These are phyloP conservation scores for Esox lucius DNA, from an alignment of 2,797 vertebrate species.

Conservation along the genomic window DNA sequence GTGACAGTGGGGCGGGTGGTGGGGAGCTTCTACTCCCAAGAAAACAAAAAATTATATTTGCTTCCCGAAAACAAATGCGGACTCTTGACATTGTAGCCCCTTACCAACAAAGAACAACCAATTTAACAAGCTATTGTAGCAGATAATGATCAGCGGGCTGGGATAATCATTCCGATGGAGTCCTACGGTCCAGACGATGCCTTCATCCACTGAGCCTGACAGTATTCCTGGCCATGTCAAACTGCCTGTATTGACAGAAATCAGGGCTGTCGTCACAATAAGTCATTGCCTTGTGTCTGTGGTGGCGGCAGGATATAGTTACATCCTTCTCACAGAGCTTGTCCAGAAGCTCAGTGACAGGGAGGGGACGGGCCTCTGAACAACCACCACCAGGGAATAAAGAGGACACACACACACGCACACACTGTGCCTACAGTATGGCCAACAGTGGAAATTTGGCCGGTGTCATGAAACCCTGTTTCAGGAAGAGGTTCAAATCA, in stretches of 20 bases:
- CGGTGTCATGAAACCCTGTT: conserved; percentile 60
- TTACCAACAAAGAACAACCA: not conserved
- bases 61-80: conserved; percentile 14
- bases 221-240: conserved; percentile 43
- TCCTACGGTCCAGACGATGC: not conserved
- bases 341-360: conserved; percentile 62
- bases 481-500: conserved; percentile 74
- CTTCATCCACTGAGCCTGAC: not conserved
- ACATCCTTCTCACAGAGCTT: conserved; percentile 54
- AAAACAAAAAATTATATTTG: too few relatives aligned
- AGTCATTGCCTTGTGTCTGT: conserved; percentile 57
- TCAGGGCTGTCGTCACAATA: conserved; percentile 51
- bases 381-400: conserved; percentile 65
- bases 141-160: not conserved
- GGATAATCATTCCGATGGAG: not conserved
- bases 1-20: too few relatives aligned
- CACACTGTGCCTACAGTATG: conserved; percentile 32
- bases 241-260: conserved; percentile 43
- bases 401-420: conserved; percentile 12
- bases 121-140: not conserved
- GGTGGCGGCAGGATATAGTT: conserved; percentile 57
- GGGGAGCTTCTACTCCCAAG: too few relatives aligned
- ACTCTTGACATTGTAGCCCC: not conserved
- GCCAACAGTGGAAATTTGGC: conserved; percentile 62
- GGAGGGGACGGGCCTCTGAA: conserved; percentile 36